phyloP scores from a whole-genome alignment of 2,888 invertebrate genomes.

The Drosophila meridionalis region DNA sequence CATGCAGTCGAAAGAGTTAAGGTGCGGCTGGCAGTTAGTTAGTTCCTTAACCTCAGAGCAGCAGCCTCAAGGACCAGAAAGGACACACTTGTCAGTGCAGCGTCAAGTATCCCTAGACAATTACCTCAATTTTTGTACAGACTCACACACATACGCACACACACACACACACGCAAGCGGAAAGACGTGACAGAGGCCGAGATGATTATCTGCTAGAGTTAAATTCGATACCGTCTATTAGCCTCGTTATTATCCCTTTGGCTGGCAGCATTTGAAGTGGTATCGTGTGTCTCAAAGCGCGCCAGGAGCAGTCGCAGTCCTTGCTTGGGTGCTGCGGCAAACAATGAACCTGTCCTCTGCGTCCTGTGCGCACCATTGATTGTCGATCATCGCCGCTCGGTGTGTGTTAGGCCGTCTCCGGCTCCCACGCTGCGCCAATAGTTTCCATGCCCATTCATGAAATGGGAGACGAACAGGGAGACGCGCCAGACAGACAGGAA shows the following conservation, averaged over 20 bases:
- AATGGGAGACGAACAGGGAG: conserved; percentile 65
- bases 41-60: conserved; percentile 48
- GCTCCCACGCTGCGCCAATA: conserved; percentile 74
- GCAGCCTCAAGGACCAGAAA: conserved; percentile 33
- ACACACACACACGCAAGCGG: conserved; percentile 10
- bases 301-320: conserved; percentile 31
- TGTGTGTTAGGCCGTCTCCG: background rate
- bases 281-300: conserved; percentile 80
- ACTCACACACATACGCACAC: conserved; percentile 10
- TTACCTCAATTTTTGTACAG: conserved; percentile 57
- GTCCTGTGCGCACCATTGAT: conserved; percentile 33
- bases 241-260: conserved; percentile 81
- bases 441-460: conserved; percentile 68
- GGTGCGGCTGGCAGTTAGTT: conserved; percentile 9
- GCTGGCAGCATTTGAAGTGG: conserved; percentile 78
- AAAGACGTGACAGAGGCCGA: conserved; percentile 34
- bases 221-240: conserved; percentile 84
- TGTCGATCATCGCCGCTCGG: conserved; percentile 16
- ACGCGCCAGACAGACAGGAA: conserved; percentile 50
- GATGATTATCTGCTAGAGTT: conserved; percentile 83
- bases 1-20: conserved; percentile 34
- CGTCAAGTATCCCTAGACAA: conserved; percentile 79
- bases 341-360: conserved; percentile 60
- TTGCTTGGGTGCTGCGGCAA: conserved; percentile 53
- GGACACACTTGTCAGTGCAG: conserved; percentile 46